Conservation (phyloP, 2,797 vertebrate species). For the Tokudaia muenninki region DNA sequence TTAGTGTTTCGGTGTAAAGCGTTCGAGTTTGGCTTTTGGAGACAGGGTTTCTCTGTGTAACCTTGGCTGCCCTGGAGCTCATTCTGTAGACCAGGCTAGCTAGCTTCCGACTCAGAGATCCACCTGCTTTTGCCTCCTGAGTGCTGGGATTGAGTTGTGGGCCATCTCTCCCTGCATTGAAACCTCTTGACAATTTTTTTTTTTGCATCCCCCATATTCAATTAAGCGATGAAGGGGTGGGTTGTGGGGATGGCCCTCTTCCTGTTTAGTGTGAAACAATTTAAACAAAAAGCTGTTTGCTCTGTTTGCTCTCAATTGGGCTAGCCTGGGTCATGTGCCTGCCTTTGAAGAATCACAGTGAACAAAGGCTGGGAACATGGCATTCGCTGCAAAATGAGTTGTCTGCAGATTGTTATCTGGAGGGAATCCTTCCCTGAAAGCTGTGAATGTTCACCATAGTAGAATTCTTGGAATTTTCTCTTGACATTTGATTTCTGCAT, state of each 20-base stretch:
- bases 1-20: neutral
- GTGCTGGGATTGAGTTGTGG: neutral
- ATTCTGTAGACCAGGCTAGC: neutral
- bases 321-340: neutral
- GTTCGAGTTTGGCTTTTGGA: neutral
- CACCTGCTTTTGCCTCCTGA: neutral
- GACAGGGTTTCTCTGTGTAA: neutral
- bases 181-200: neutral
- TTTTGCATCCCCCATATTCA: neutral
- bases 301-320: neutral
- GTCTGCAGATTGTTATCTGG: neutral
- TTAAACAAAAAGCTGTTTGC: conserved; percentile 5
- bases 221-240: neutral
- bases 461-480: neutral
- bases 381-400: neutral
- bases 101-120: neutral
- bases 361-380: neutral
- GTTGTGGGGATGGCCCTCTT: neutral
- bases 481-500: neutral
- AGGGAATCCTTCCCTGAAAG: neutral
- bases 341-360: neutral
- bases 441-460: neutral
- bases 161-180: neutral
- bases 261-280: neutral
- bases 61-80: neutral